Conservation (phyloP, 53 echinoderm and acorn worm species). For the Holothuria scabra region DNA sequence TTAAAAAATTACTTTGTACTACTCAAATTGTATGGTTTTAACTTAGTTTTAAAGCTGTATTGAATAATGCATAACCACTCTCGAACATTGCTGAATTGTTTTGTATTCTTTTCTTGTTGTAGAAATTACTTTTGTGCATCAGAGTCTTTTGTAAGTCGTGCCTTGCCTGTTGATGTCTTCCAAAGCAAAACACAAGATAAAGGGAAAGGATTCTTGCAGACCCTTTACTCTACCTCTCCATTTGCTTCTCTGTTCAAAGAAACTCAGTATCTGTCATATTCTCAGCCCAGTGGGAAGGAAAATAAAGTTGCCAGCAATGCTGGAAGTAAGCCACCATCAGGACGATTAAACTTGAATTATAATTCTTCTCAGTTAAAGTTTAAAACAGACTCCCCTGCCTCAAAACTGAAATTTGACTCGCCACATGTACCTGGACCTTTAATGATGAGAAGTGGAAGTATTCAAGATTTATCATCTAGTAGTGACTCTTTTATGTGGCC, state of each 20-base stretch:
- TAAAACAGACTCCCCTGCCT: neutral
- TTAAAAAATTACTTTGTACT: too few relatives aligned
- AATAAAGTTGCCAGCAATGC: neutral
- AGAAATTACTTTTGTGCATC: conserved; percentile 80
- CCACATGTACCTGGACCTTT: neutral
- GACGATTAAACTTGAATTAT: neutral
- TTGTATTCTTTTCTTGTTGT: conserved; percentile 15
- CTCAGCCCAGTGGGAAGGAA: neutral
- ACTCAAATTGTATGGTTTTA: too few relatives aligned
- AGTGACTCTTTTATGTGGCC: conserved; percentile 39
- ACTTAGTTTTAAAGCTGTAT: too few relatives aligned
- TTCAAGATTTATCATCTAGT: conserved; percentile 34
- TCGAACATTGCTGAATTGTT: too few relatives aligned
- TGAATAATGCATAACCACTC: too few relatives aligned
- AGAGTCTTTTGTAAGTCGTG: conserved; percentile 62
- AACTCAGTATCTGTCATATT: neutral
- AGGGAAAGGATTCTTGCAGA: conserved; percentile 77
- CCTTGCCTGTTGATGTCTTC: conserved; percentile 82
- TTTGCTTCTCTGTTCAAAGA: conserved; percentile 79
- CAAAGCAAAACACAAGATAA: conserved; percentile 45
- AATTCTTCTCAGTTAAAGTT: neutral
- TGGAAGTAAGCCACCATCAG: conserved; percentile 5
- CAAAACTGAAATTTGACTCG: neutral
- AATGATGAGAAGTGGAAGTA: conserved; percentile 23
- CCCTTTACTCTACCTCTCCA: conserved; percentile 86